Conservation (phyloP, 1,140 invertebrate species). For the Neodiprion pinetum region DNA sequence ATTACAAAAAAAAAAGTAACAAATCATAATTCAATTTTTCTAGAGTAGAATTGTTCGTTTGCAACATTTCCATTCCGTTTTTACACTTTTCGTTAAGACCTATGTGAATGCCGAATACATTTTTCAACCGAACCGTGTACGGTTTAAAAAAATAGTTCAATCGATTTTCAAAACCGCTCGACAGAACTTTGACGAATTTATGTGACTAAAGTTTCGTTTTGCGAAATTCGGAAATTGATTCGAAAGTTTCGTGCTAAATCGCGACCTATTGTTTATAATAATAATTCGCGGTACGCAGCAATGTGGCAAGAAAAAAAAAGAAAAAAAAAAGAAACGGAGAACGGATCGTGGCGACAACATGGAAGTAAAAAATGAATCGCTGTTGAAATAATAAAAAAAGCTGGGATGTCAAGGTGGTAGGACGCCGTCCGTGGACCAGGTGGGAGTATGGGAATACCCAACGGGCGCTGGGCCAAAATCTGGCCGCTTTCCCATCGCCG, state of each 20-base stretch:
- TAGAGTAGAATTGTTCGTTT: background rate
- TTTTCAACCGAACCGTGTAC: too few relatives aligned
- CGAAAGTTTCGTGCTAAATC: too few relatives aligned
- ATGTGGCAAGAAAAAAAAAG: background rate
- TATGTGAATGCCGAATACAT: too few relatives aligned
- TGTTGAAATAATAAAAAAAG: too few relatives aligned
- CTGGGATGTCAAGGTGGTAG: background rate
- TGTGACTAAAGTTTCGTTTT: too few relatives aligned
- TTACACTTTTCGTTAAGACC: slow-evolving; percentile 22
- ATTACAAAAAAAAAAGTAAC: background rate
- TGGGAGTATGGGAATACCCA: slow-evolving; percentile 56
- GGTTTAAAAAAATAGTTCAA: too few relatives aligned
- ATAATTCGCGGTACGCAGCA: background rate
- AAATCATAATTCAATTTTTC: background rate
- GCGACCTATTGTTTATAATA: too few relatives aligned
- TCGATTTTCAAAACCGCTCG: too few relatives aligned
- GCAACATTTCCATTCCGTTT: slow-evolving; percentile 17
- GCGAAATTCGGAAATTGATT: too few relatives aligned
- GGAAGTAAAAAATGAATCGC: too few relatives aligned
- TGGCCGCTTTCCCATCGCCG: slow-evolving; percentile 35
- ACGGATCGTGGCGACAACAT: background rate
- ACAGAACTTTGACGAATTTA: too few relatives aligned
- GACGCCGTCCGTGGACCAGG: slow-evolving; percentile 9
- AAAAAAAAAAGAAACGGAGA: background rate
- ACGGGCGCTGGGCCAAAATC: slow-evolving; percentile 52